Conservation (phyloP, 2,888 invertebrate species). For the Ischnura elegans region DNA sequence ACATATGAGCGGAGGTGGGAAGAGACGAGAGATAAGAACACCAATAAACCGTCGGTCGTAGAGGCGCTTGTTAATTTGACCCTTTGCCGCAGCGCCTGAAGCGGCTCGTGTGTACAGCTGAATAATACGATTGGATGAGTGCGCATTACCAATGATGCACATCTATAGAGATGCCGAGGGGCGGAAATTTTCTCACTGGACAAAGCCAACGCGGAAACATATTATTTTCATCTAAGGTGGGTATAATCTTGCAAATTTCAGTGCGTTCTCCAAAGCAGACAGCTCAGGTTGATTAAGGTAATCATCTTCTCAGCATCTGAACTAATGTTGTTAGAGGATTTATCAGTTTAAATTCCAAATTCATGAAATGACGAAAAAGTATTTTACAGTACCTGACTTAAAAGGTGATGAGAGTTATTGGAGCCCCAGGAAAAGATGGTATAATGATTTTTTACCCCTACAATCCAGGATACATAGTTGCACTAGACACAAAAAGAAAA, state of each 20-base stretch:
- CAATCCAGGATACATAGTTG: too few relatives aligned
- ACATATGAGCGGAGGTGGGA: not conserved
- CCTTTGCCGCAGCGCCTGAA: not conserved
- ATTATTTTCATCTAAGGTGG: not conserved
- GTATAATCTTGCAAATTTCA: not conserved
- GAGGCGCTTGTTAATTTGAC: conserved; percentile 5
- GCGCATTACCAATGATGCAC: not conserved
- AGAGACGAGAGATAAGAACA: not conserved
- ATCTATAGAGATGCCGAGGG: not conserved
- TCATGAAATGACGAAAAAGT: not conserved
- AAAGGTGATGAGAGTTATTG: not conserved
- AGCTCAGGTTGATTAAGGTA: not conserved
- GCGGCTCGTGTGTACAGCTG: not conserved
- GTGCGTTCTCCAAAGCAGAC: not conserved
- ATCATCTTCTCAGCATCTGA: not conserved
- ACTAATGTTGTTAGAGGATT: not conserved
- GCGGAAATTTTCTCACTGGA: not conserved
- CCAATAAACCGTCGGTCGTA: not conserved
- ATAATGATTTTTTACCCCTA: too few relatives aligned
- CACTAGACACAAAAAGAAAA: too few relatives aligned
- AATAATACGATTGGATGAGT: not conserved
- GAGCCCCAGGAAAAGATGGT: not conserved
- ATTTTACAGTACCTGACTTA: not conserved
- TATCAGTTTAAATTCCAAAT: not conserved
- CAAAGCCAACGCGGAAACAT: not conserved